These are phyloP conservation scores for Bambusicola thoracicus DNA, from an alignment of 2,113 vertebrate genomes.

Conservation along the genomic window DNA sequence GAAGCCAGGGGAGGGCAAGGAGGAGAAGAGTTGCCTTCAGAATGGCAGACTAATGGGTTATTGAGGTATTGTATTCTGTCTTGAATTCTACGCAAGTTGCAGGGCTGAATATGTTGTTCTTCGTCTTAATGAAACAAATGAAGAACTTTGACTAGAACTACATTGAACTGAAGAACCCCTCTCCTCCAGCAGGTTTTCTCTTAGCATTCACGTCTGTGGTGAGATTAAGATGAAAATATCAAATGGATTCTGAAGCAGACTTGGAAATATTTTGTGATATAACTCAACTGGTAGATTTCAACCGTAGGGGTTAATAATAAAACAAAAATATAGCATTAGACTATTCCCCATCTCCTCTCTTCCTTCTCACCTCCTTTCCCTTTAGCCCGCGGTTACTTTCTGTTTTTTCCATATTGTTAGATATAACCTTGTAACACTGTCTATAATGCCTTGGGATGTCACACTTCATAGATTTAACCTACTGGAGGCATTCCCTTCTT, in stretches of 20 bases:
- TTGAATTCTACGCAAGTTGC: neutral
- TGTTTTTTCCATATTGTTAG: neutral
- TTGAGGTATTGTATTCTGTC: neutral
- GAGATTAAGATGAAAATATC: neutral
- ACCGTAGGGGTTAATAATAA: neutral
- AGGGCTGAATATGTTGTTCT: neutral
- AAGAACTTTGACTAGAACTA: neutral
- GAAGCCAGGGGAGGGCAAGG: rapidly evolving
- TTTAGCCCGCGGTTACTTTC: neutral
- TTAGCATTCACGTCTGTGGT: neutral
- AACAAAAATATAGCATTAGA: neutral
- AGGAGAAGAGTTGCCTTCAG: neutral
- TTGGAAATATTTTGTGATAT: neutral
- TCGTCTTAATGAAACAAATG: neutral
- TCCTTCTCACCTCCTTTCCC: neutral
- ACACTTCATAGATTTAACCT: neutral
- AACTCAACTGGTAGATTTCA: neutral
- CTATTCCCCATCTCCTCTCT: neutral
- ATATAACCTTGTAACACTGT: neutral
- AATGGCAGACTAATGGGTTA: neutral
- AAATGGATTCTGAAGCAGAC: neutral
- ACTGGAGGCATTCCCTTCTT: neutral
- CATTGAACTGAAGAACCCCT: neutral
- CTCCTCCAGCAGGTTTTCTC: neutral
- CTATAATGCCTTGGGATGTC: neutral